These are phyloP conservation scores for Cheumatopsyche charites DNA, from an alignment of 1,140 invertebrate species.

Conservation along the genomic window DNA sequence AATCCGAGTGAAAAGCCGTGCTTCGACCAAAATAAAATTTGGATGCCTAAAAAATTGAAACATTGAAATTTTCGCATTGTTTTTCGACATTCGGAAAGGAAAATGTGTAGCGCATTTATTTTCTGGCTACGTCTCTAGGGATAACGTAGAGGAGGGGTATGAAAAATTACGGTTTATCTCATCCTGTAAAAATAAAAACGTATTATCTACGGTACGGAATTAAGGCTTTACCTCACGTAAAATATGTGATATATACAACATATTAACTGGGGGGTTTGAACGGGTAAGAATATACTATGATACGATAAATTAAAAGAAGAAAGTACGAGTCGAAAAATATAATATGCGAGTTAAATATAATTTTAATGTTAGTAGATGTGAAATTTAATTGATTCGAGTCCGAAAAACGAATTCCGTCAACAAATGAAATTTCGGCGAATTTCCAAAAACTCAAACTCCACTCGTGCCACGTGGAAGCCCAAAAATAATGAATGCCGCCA, in stretches of 20 bases:
- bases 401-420: too few relatives aligned
- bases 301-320: too few relatives aligned
- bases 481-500: too few relatives aligned
- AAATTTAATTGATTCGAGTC: too few relatives aligned
- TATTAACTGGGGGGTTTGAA: background rate
- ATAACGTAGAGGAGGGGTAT: background rate
- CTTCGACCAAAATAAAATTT: background rate
- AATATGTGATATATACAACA: background rate
- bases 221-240: slow-evolving; percentile 12
- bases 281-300: too few relatives aligned
- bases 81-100: background rate
- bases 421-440: too few relatives aligned
- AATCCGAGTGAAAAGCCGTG: background rate
- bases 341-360: too few relatives aligned
- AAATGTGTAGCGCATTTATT: slow-evolving; percentile 3
- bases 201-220: slow-evolving; percentile 10
- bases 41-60: too few relatives aligned
- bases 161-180: slow-evolving; percentile 25
- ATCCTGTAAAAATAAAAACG: slow-evolving; percentile 20
- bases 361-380: too few relatives aligned
- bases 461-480: too few relatives aligned
- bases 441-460: too few relatives aligned
- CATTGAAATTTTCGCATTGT: background rate
- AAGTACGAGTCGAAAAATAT: too few relatives aligned
- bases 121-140: background rate